These are phyloP conservation scores for Eulithis testata DNA, from an alignment of 2,888 invertebrate species.

Conservation along the genomic window DNA sequence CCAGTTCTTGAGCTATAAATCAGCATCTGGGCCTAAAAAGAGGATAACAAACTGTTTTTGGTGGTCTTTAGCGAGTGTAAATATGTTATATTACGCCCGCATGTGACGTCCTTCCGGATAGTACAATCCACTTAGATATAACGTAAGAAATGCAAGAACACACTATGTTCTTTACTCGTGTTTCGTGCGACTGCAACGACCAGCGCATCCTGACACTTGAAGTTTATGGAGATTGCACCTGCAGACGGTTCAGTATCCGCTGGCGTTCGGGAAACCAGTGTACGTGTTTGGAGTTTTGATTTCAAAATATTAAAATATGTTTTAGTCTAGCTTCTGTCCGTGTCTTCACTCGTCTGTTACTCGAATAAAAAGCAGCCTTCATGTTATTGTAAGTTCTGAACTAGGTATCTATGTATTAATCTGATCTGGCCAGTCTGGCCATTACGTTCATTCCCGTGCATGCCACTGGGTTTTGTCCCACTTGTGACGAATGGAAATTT, in stretches of 20 bases:
- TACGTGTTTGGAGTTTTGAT: slow-evolving; percentile 26
- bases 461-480: too few species aligned
- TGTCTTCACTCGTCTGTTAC: neutral
- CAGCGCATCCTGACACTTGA: slow-evolving; percentile 35
- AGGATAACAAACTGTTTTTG: too few species aligned
- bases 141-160: slow-evolving; percentile 45
- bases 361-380: neutral
- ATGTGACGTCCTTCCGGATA: too few species aligned
- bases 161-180: slow-evolving; percentile 42
- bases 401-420: too few species aligned
- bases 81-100: too few species aligned
- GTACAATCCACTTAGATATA: slow-evolving; percentile 50
- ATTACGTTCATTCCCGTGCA: too few species aligned
- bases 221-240: neutral
- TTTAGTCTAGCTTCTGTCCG: neutral
- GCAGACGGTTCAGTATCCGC: neutral
- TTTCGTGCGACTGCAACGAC: slow-evolving; percentile 43
- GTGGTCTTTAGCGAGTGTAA: too few species aligned
- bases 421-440: too few species aligned
- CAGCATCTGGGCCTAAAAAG: too few species aligned
- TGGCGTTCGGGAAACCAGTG: slow-evolving; percentile 6
- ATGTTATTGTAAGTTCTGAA: too few species aligned
- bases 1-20: too few species aligned
- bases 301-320: neutral
- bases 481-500: too few species aligned